phyloP scores from a whole-genome alignment of 1,140 invertebrate species.

The Hyles vespertilio region DNA sequence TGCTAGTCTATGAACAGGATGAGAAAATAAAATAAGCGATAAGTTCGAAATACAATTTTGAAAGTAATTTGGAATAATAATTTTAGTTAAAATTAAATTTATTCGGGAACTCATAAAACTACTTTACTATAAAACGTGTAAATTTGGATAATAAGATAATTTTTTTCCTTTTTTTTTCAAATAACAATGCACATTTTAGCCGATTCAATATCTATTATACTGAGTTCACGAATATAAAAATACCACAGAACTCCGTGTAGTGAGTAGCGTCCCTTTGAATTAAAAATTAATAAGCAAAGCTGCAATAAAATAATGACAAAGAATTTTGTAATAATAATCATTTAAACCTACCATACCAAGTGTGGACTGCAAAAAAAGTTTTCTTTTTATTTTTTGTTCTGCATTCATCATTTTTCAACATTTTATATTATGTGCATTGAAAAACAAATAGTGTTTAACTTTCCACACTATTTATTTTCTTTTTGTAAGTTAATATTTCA shows the following conservation, averaged over 20 bases:
- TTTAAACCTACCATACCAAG: slow-evolving; percentile 54
- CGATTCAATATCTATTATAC: background rate
- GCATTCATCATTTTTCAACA: background rate
- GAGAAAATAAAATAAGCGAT: background rate
- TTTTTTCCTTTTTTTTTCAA: too few species aligned
- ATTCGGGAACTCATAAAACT: background rate
- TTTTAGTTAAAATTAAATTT: background rate
- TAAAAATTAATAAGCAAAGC: slow-evolving; percentile 8
- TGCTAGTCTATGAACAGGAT: slow-evolving; percentile 1
- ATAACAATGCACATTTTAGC: too few species aligned
- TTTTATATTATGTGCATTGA: too few species aligned
- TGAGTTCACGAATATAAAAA: slow-evolving; percentile 3
- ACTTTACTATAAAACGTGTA: too few species aligned
- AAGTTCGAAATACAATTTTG: slow-evolving; percentile 20
- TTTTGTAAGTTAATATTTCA: too few species aligned
- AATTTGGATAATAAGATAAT: too few species aligned
- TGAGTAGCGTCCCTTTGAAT: background rate
- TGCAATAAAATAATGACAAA: slow-evolving; percentile 10
- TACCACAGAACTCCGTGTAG: too few species aligned
- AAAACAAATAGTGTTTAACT: too few species aligned
- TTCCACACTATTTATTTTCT: too few species aligned
- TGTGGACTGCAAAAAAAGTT: slow-evolving; percentile 45
- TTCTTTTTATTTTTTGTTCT: background rate
- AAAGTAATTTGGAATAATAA: slow-evolving; percentile 30
- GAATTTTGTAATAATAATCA: slow-evolving; percentile 15